Evolutionary conservation across 2,113 vertebrate species (phyloP).

Genomic region (Pseudorectes ferrugineus): DNA sequence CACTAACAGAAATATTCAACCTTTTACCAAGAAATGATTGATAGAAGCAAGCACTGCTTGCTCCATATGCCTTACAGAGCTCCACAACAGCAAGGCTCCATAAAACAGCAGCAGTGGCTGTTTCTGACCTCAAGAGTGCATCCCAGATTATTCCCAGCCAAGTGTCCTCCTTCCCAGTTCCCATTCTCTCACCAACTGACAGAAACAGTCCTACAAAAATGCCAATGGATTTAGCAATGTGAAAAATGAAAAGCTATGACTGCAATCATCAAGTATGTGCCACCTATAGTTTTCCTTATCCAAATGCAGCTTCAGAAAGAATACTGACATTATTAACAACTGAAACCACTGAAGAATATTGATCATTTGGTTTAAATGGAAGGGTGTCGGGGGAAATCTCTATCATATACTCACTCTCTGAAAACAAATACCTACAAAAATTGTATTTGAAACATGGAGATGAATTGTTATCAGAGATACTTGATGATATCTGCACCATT

Average conservation of each 20-base stretch:
- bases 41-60: background rate
- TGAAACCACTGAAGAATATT: background rate
- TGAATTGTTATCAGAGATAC: background rate
- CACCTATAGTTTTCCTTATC: background rate
- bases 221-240: background rate
- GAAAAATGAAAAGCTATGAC: background rate
- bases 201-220: background rate
- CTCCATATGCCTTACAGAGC: background rate
- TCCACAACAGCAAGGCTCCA: background rate
- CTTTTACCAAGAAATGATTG: background rate
- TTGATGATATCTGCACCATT: background rate
- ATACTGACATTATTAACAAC: background rate
- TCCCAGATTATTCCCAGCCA: background rate
- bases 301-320: background rate
- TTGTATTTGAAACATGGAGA: background rate
- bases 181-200: background rate
- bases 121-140: background rate
- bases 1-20: background rate
- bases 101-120: background rate
- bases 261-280: fast-evolving
- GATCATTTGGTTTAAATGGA: background rate
- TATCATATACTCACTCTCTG: background rate
- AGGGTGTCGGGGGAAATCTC: background rate
- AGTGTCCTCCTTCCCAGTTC: background rate
- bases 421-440: background rate